Percentiles rank a stretch among this genome's conserved stretches.
Conservation (phyloP, 2,888 invertebrate genomes). For the Eupithecia subfuscata region DNA sequence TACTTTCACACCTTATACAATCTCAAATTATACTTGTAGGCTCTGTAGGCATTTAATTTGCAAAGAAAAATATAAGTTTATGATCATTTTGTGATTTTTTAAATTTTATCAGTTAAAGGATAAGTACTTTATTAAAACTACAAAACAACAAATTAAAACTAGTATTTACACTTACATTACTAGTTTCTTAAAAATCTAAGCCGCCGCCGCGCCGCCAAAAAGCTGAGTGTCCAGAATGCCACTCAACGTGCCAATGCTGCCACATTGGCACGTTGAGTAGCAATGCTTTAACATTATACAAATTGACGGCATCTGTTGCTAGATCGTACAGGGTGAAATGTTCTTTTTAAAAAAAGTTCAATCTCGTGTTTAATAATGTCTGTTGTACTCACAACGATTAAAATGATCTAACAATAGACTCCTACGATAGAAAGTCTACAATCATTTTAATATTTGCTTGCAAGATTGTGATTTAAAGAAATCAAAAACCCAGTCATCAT, state of each 20-base stretch:
- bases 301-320: not conserved
- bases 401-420: not conserved
- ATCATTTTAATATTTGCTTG: not conserved
- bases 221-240: too few species aligned
- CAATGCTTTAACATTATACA: not conserved
- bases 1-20: constrained; percentile 44
- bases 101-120: too few species aligned
- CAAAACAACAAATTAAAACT: too few species aligned
- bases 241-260: too few species aligned
- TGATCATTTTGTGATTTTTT: not conserved
- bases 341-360: not conserved
- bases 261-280: too few species aligned
- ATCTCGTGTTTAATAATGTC: not conserved
- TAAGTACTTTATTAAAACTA: too few species aligned
- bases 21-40: constrained; percentile 34
- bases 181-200: too few species aligned
- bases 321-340: not conserved
- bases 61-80: not conserved
- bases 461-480: constrained; percentile 4
- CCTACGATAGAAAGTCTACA: not conserved
- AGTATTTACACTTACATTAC: too few species aligned
- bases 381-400: not conserved
- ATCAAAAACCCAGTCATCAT: constrained; percentile 14
- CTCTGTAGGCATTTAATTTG: constrained; percentile 3
- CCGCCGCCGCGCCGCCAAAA: too few species aligned